Conservation (phyloP, 2,888 invertebrate genomes). For the Noctua janthe region DNA sequence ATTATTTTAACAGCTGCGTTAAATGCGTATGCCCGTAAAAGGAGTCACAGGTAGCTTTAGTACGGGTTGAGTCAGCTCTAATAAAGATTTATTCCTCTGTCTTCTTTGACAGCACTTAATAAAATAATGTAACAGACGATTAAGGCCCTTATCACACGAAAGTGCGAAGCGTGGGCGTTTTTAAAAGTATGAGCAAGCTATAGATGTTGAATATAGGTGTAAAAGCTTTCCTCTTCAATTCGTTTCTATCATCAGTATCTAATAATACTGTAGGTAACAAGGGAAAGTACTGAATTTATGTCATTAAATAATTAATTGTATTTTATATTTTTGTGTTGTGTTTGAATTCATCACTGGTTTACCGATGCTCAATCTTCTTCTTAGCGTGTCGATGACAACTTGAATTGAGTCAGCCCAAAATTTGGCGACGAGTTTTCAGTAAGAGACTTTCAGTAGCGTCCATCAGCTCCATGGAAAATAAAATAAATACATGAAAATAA, state of each 20-base stretch:
- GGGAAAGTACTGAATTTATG: background rate
- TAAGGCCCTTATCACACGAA: conserved; percentile 42
- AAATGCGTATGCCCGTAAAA: conserved; percentile 52
- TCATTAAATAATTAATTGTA: no score
- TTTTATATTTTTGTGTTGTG: no score
- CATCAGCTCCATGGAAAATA: background rate
- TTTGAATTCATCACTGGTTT: background rate
- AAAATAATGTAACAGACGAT: conserved; percentile 61
- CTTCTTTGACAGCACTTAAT: conserved; percentile 58
- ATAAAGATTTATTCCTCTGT: conserved; percentile 68
- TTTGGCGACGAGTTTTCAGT: no score
- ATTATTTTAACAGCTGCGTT: conserved; percentile 60
- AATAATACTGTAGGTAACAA: background rate
- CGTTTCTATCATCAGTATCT: background rate
- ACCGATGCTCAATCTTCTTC: background rate
- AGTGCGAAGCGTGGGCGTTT: conserved; percentile 40
- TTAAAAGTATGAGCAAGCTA: conserved; percentile 33
- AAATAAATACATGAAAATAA: background rate
- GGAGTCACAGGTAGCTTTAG: conserved; percentile 61
- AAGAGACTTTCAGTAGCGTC: no score
- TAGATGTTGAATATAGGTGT: background rate
- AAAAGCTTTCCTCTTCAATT: conserved; percentile 15
- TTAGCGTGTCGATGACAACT: no score
- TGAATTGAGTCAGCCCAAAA: no score
- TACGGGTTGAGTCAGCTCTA: conserved; percentile 59